These are phyloP conservation scores for Notoglanidium macrostoma DNA, from an alignment of 2,797 vertebrate species.

Conservation along the genomic window DNA sequence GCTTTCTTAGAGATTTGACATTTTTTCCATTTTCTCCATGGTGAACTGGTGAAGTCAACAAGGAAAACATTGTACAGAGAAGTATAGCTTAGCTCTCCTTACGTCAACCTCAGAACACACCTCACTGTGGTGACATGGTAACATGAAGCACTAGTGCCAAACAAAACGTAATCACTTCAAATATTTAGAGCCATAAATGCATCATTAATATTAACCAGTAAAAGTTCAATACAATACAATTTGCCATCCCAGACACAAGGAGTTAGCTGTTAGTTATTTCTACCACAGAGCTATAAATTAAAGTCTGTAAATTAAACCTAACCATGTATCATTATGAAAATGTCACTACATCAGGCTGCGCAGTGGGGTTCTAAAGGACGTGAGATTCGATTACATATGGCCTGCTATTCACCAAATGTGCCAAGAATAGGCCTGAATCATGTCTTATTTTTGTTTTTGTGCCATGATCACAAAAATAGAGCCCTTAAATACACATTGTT, in stretches of 20 bases:
- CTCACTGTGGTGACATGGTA: background rate
- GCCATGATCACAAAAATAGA: conserved; percentile 10
- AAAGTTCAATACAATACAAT: background rate
- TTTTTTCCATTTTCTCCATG: background rate
- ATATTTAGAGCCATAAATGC: background rate
- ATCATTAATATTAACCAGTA: background rate
- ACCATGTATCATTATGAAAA: background rate
- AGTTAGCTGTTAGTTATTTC: background rate
- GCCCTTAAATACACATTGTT: background rate
- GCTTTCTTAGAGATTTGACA: background rate
- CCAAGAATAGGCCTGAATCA: background rate
- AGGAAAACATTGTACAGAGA: background rate
- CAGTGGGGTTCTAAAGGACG: background rate
- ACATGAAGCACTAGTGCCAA: background rate
- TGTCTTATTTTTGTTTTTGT: background rate
- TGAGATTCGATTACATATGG: too few species aligned
- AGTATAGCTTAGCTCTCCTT: background rate
- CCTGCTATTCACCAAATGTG: background rate
- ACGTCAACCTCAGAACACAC: background rate
- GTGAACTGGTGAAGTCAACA: background rate
- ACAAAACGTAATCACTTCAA: background rate
- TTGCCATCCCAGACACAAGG: background rate
- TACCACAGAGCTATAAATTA: too few species aligned
- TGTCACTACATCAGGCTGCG: background rate
- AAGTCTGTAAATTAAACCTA: background rate